A percentile compares a stretch with the other conserved stretches of the same genome.
Evolutionary conservation across 2,888 invertebrate genomes (phyloP).

Genomic region (Leptopilina syphax): DNA sequence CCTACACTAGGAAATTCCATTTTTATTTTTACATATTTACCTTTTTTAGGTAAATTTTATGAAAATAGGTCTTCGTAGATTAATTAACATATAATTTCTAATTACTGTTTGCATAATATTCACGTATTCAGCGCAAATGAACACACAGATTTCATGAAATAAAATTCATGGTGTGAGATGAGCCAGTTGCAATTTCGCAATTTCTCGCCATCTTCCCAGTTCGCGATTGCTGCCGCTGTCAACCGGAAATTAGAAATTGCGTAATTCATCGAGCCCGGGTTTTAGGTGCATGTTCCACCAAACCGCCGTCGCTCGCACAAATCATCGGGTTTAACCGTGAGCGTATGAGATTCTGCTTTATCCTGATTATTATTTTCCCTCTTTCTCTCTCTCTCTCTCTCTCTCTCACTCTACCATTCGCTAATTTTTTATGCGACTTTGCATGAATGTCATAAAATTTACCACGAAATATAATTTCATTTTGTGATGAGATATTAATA

Average conservation of each 20-base stretch:
- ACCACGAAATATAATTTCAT: no score
- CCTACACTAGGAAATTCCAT: background rate
- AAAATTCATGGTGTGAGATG: slow-evolving; percentile 53
- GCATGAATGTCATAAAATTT: no score
- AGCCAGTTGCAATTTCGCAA: slow-evolving; percentile 61
- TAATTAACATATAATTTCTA: no score
- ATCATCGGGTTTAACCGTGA: background rate
- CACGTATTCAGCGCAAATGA: no score
- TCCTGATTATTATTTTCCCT: slow-evolving; percentile 21
- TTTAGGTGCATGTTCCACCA: slow-evolving; percentile 20
- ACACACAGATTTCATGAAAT: no score
- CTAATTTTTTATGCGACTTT: no score
- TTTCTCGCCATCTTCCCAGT: slow-evolving; percentile 57
- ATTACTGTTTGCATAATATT: no score
- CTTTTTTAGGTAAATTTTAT: no score
- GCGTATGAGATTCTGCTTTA: slow-evolving; percentile 8
- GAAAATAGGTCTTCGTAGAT: no score
- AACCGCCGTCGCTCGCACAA: slow-evolving; percentile 12
- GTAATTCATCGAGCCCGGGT: slow-evolving; percentile 53
- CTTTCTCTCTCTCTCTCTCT: no score
- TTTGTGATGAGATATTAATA: no score
- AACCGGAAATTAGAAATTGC: slow-evolving; percentile 62
- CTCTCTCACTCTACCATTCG: no score
- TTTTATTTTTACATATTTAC: background rate
- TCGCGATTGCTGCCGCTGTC: slow-evolving; percentile 36